Conservation (phyloP, 1,140 invertebrate species). For the Philotrypesis tridentata region DNA sequence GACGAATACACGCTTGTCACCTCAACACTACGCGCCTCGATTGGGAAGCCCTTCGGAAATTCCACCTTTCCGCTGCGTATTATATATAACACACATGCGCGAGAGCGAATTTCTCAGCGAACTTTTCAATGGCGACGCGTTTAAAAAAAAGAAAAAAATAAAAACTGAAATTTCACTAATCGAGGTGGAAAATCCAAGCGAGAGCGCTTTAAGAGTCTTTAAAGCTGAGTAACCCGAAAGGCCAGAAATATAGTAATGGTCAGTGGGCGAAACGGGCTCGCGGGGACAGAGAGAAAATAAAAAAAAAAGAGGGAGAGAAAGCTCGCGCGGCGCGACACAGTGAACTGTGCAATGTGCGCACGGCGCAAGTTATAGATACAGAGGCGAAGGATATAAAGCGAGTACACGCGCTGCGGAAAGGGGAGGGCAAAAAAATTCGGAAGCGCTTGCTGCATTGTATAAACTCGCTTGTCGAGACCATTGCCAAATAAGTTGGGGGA, state of each 20-base stretch:
- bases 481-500: conserved; percentile 50
- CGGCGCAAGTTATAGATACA: conserved; percentile 40
- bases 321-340: neutral
- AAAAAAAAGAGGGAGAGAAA: neutral
- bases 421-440: conserved; percentile 29
- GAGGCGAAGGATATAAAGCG: no score
- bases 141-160: no score
- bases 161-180: conserved; percentile 18
- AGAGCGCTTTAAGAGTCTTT: conserved; percentile 15
- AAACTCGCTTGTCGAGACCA: conserved; percentile 31
- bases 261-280: neutral
- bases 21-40: conserved; percentile 20
- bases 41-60: neutral
- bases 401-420: no score
- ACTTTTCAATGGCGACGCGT: no score
- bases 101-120: neutral
- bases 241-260: neutral
- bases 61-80: neutral
- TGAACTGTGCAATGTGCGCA: neutral
- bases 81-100: neutral
- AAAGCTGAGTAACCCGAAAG: conserved; percentile 27
- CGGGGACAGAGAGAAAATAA: neutral
- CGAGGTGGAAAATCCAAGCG: conserved; percentile 11
- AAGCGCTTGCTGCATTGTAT: conserved; percentile 4
- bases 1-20: conserved; percentile 44